phyloP scores from a whole-genome alignment of 2,797 vertebrate genomes.

The Nasua narica region DNA sequence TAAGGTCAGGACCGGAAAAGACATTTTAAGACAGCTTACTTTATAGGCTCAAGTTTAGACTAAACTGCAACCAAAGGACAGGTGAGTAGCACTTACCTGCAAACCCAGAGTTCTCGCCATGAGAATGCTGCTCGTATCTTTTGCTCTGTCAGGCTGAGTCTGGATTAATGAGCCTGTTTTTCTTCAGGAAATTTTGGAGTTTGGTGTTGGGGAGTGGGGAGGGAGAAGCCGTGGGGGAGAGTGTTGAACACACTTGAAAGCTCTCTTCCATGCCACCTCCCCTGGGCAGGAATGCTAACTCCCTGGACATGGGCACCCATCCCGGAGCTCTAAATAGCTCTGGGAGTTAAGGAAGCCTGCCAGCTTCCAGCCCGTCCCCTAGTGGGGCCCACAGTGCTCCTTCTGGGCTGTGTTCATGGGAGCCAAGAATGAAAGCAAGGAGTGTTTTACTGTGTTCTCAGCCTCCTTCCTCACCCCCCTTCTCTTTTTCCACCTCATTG shows the following conservation, averaged over 20 bases:
- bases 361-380: background rate
- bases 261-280: background rate
- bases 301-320: background rate
- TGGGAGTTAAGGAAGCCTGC: background rate
- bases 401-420: slow-evolving; percentile 47
- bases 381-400: background rate
- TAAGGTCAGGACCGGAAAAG: background rate
- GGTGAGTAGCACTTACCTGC: slow-evolving; percentile 23
- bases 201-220: too few species aligned
- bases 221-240: background rate
- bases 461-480: background rate
- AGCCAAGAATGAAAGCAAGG: slow-evolving; percentile 36
- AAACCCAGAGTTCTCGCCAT: background rate
- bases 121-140: background rate
- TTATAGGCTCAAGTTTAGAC: background rate
- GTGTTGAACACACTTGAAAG: background rate
- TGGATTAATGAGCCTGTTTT: background rate
- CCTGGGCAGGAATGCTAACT: slow-evolving; percentile 1
- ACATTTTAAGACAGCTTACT: background rate
- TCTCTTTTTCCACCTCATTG: background rate
- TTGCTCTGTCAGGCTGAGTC: background rate
- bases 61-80: background rate
- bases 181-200: background rate
- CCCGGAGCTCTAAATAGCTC: background rate
- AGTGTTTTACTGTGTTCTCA: background rate